phyloP scores from a whole-genome alignment of 35 echinoderm and acorn worm species.

The Patiria miniata region DNA sequence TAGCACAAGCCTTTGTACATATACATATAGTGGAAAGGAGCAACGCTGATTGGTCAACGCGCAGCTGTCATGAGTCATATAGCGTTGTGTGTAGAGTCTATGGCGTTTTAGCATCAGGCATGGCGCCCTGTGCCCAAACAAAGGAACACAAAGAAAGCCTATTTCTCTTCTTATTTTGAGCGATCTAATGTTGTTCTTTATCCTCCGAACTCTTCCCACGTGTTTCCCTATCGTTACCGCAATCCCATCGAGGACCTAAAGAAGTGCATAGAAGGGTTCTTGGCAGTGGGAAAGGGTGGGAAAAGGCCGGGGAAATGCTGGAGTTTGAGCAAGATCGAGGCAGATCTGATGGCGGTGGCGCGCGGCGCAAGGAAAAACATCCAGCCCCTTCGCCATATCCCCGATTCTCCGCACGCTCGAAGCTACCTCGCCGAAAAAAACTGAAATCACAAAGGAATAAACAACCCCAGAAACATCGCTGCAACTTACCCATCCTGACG shows the following conservation, averaged over 20 bases:
- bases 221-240: slow-evolving; percentile 32
- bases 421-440: slow-evolving; percentile 6
- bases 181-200: slow-evolving; percentile 26
- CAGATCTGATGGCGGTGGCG: neutral
- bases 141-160: slow-evolving; percentile 31
- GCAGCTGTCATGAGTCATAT: slow-evolving; percentile 33
- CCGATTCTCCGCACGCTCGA: slow-evolving; percentile 25
- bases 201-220: slow-evolving; percentile 16
- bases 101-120: slow-evolving; percentile 26
- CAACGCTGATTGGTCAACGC: neutral
- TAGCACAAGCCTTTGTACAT: slow-evolving; percentile 21
- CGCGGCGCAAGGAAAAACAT: slow-evolving; percentile 27
- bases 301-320: neutral
- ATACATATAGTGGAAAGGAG: neutral
- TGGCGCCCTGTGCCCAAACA: slow-evolving; percentile 26
- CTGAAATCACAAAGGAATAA: slow-evolving; percentile 26
- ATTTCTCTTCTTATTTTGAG: slow-evolving; percentile 28
- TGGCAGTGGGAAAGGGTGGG: slow-evolving; percentile 2
- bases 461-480: neutral
- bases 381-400: slow-evolving; percentile 27
- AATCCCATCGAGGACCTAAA: slow-evolving; percentile 7
- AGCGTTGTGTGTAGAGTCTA: slow-evolving; percentile 18
- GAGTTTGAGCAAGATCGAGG: slow-evolving; percentile 1
- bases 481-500: slow-evolving; percentile 21
- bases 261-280: neutral